phyloP scores from a whole-genome alignment of 2,797 vertebrate species.

The Chaenodraco wilsoni region DNA sequence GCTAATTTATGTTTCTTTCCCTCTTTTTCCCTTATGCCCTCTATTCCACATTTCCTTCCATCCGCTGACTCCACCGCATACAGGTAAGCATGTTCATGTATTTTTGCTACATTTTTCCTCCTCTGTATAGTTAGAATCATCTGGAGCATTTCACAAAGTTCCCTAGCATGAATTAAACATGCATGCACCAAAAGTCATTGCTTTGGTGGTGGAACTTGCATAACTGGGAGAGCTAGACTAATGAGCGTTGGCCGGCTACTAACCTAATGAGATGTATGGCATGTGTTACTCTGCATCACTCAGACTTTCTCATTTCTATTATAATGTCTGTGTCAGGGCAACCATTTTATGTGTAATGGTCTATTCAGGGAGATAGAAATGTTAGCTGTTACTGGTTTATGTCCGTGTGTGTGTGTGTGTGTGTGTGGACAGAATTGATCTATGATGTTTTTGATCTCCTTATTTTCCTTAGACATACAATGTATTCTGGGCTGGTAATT shows the following conservation, averaged over 20 bases:
- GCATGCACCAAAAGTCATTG: conserved; percentile 26
- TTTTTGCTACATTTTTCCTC: conserved; percentile 8
- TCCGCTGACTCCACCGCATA: conserved; percentile 35
- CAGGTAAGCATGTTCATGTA: conserved; percentile 66
- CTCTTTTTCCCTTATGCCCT: conserved; percentile 10
- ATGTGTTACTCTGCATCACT: conserved; percentile 56
- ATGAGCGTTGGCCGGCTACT: conserved; percentile 40
- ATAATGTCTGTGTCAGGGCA: conserved; percentile 36
- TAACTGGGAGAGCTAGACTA: conserved; percentile 49
- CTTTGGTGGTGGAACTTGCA: conserved; percentile 44
- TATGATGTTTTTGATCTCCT: not conserved
- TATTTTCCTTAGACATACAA: conserved; percentile 36
- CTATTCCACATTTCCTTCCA: not conserved
- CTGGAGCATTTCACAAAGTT: conserved; percentile 12
- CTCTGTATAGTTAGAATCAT: conserved; percentile 22
- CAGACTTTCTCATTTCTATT: conserved; percentile 55
- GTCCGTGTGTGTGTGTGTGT: conserved; percentile 2
- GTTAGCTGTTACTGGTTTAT: conserved; percentile 27
- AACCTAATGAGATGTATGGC: conserved; percentile 54
- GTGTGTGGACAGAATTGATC: not conserved
- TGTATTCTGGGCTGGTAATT: conserved; percentile 15
- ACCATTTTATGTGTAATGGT: conserved; percentile 47
- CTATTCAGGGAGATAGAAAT: conserved; percentile 34
- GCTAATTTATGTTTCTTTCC: conserved; percentile 46
- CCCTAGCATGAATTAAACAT: conserved; percentile 29